Evolutionary conservation across 2,888 invertebrate species (phyloP).

Genomic region (Drosophila pseudotakahashii): DNA sequence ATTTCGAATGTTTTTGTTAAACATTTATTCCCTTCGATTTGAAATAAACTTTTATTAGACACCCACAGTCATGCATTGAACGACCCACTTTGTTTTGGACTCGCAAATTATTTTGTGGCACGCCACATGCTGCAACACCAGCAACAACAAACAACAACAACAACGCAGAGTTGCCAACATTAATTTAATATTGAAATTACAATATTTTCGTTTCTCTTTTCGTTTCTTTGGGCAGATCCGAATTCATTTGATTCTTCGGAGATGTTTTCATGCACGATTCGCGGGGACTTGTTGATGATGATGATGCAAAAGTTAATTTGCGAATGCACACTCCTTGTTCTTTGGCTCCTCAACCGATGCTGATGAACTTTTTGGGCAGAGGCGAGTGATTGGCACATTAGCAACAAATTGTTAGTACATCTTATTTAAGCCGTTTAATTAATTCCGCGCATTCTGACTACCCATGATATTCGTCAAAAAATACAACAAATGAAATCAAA

Average conservation of each 20-base stretch:
- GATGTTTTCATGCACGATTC: slow-evolving; percentile 52
- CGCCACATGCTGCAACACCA: slow-evolving; percentile 50
- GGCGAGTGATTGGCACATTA: slow-evolving; percentile 72
- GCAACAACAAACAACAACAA: slow-evolving; percentile 27
- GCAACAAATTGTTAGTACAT: slow-evolving; percentile 75
- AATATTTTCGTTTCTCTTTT: slow-evolving; percentile 41
- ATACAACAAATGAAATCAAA: slow-evolving; percentile 11
- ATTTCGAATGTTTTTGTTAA: slow-evolving; percentile 28
- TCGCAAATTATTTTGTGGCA: slow-evolving; percentile 62
- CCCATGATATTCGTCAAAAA: slow-evolving; percentile 8
- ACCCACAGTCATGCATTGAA: slow-evolving; percentile 46
- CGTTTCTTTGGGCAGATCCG: slow-evolving; percentile 40
- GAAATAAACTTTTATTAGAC: slow-evolving; percentile 42
- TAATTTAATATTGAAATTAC: slow-evolving; percentile 64
- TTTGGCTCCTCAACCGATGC: slow-evolving; percentile 17
- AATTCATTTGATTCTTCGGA: slow-evolving; percentile 35
- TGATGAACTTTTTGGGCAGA: slow-evolving; percentile 52
- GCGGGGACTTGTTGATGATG: slow-evolving; percentile 40
- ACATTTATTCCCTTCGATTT: slow-evolving; percentile 24
- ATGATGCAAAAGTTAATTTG: slow-evolving; percentile 63
- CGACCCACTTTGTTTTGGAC: slow-evolving; percentile 50
- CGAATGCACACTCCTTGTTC: slow-evolving; percentile 62
- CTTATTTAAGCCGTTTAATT: slow-evolving; percentile 74
- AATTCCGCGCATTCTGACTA: slow-evolving; percentile 52
- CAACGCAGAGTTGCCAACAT: slow-evolving; percentile 45